A percentile compares a stretch with the other conserved stretches of the same genome.
These are phyloP conservation scores for Palaemon carinicauda DNA, from an alignment of 1,140 invertebrate species.

Conservation along the genomic window DNA sequence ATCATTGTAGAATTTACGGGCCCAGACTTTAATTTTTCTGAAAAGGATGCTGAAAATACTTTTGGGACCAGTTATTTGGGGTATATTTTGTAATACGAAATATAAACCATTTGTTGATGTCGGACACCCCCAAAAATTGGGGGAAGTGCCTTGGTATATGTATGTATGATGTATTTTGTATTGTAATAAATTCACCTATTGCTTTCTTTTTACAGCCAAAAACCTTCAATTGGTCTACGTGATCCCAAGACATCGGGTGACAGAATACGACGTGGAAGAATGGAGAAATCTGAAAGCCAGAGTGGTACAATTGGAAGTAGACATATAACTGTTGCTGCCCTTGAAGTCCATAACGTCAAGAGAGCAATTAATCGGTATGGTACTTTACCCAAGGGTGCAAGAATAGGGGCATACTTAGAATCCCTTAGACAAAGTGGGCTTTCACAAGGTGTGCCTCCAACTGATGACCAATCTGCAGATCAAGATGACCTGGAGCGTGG, in stretches of 20 bases:
- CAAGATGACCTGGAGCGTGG: conserved; percentile 12
- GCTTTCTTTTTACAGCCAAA: conserved; percentile 32
- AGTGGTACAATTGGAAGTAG: conserved; percentile 25
- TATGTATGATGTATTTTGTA: neutral
- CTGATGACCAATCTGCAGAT: conserved; percentile 53
- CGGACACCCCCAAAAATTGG: no score
- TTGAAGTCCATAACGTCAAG: conserved; percentile 97
- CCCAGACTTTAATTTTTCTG: no score
- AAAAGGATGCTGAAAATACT: no score
- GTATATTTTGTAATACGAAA: conserved; percentile 38
- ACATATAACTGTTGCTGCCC: conserved; percentile 77
- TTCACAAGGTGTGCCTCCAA: conserved; percentile 66
- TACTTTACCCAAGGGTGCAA: conserved; percentile 91
- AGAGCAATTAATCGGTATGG: conserved; percentile 96
- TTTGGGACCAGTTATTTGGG: no score
- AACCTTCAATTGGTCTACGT: conserved; percentile 17
- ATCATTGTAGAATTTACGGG: no score
- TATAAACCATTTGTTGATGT: no score
- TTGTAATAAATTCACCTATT: neutral
- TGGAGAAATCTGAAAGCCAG: conserved; percentile 57
- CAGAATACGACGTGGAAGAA: conserved; percentile 38
- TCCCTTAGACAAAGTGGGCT: conserved; percentile 83
- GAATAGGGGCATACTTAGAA: conserved; percentile 94
- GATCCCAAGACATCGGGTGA: conserved; percentile 39
- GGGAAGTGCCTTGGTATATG: no score